These are phyloP conservation scores for Gallinago media DNA, from an alignment of 2,113 vertebrate genomes.

Conservation along the genomic window DNA sequence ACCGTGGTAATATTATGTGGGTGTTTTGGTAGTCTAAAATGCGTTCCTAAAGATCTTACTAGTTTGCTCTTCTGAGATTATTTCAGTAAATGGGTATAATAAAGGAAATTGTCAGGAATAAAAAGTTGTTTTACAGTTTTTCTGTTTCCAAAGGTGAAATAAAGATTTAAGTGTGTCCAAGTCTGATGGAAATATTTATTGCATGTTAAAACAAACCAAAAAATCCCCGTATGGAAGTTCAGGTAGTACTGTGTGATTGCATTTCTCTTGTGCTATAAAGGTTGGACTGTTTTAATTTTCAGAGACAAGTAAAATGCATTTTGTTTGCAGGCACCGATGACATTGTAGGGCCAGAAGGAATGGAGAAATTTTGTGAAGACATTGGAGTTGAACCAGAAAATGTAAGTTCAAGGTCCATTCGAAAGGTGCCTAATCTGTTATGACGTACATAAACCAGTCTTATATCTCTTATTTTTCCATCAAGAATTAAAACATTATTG, in stretches of 20 bases:
- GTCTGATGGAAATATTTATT: background rate
- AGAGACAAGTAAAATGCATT: background rate
- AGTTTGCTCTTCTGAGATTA: background rate
- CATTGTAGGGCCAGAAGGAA: conserved; percentile 95
- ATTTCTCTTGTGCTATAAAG: background rate
- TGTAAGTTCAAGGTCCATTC: conserved; percentile 77
- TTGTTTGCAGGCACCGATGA: conserved; percentile 89
- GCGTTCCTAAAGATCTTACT: background rate
- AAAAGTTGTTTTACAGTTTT: background rate
- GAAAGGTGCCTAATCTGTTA: background rate
- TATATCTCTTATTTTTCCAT: background rate
- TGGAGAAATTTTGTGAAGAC: conserved; percentile 99
- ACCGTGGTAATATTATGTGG: background rate
- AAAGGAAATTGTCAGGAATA: background rate
- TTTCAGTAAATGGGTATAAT: background rate
- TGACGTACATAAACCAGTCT: background rate
- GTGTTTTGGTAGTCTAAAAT: background rate
- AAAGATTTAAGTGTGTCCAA: background rate
- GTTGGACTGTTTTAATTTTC: background rate
- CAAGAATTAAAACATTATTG: background rate
- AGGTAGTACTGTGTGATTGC: background rate
- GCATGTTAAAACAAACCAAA: background rate
- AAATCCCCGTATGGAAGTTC: background rate
- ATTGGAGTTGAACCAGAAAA: conserved; percentile 99
- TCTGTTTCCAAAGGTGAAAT: background rate